Base-by-base conservation (phyloP, 2,113 vertebrate species). In the Turdus rufiventris region DNA sequence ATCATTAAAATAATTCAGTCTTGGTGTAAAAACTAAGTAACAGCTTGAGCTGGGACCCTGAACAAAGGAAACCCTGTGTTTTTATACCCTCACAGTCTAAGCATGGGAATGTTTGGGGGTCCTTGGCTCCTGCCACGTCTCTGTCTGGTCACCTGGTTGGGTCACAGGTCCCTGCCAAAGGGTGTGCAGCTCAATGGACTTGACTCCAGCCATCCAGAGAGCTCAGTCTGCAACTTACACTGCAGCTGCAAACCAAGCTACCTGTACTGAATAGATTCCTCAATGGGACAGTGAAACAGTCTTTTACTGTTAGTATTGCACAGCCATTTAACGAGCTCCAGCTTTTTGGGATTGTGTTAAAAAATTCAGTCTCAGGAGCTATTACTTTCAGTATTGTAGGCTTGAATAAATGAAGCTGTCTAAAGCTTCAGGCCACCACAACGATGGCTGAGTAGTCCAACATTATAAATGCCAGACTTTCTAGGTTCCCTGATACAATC, bases 151-250 rank as follows among this genome's bases (percentile, higher is more conserved):
- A 75, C 40, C 20, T 61, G 47, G 14, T 6, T 74, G 54, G 70
- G 29, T 40, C 29, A 38, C 38, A 68, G 14, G 40, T 53, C 54
- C 14, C 40, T 67, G 26, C 31, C 20, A 68, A 42, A 83, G 26
- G 21, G 34, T 19, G 0, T 0, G 47, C 40, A 68, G 29, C 54
- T 68, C 40, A 34, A 34, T 0, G 2, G 18, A 31, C 51, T 73
- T 68, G n/a, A 36, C 54, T 74, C 53, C 47, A 48, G 47, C 20
- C 9, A 21, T 18, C 33, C 38, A 40, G 54, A 83, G 47, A 13
- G 14, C 70, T 74, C 68, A 47, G 4, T 31, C 38, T 57, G 17
- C 42, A 62, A 51, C 75, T 65, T 14, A 36, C 6, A 26, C 31
- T 53, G 45, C 45, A 54, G 20, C 43, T 75, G 70, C 54, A 47